Conservation (phyloP, 2,113 vertebrate species). For the Struthidea cinerea region DNA sequence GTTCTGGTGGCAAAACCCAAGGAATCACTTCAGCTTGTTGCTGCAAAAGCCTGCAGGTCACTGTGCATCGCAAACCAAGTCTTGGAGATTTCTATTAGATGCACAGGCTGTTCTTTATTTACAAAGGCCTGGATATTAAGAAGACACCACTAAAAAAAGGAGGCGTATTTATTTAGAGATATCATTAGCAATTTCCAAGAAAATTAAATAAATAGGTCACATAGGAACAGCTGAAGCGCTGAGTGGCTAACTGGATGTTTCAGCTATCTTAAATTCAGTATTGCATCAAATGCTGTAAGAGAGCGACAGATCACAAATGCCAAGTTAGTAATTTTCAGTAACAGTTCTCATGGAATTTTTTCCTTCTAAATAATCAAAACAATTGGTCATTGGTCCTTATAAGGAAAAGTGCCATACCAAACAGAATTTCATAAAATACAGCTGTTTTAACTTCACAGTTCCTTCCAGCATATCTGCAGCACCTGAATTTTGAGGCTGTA, state of each 20-base stretch:
- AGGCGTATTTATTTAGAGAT: neutral
- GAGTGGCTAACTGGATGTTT: neutral
- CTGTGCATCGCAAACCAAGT: neutral
- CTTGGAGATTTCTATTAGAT: neutral
- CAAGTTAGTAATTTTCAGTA: constrained; percentile 63
- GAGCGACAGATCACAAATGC: constrained; percentile 13
- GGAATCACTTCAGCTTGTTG: neutral
- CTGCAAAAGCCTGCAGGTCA: neutral
- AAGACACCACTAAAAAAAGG: neutral
- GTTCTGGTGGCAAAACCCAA: neutral
- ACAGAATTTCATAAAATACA: constrained; percentile 47
- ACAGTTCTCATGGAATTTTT: constrained; percentile 60
- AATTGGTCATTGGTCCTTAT: constrained; percentile 62
- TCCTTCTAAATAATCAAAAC: constrained; percentile 67
- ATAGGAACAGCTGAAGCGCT: neutral
- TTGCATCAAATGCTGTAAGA: constrained; percentile 30
- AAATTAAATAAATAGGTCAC: neutral
- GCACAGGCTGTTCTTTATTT: neutral
- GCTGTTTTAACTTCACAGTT: constrained; percentile 2
- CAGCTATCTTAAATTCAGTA: constrained; percentile 11
- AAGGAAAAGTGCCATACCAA: constrained; percentile 39
- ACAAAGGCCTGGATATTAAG: neutral
- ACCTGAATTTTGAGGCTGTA: neutral
- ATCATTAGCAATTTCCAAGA: neutral
- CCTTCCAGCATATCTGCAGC: neutral